These are phyloP conservation scores for Drosophila saltans DNA, from an alignment of 1,140 invertebrate genomes.

Conservation along the genomic window DNA sequence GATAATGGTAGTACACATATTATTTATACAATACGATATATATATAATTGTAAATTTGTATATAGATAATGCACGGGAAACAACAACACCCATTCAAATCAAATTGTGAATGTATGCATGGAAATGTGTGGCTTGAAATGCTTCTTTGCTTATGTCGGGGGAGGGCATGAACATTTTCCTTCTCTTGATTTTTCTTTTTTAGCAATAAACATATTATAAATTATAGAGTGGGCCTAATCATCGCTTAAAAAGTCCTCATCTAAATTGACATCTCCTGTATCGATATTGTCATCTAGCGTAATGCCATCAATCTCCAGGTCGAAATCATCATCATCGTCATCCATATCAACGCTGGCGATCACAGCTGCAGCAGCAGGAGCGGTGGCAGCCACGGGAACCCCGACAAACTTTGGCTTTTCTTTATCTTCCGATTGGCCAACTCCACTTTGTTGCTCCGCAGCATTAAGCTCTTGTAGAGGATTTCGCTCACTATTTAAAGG, in stretches of 20 bases:
- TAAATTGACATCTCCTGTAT: conserved; percentile 85
- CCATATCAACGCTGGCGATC: conserved; percentile 46
- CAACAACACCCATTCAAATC: conserved; percentile 69
- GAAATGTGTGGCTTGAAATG: conserved; percentile 68
- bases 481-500: conserved; percentile 89
- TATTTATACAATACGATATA: conserved; percentile 51
- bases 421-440: conserved; percentile 50
- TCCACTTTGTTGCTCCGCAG: conserved; percentile 54
- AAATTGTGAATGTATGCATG: conserved; percentile 66
- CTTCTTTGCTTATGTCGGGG: conserved; percentile 5
- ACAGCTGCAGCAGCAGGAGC: conserved; percentile 21
- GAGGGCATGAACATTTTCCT: conserved; percentile 2
- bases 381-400: conserved; percentile 22
- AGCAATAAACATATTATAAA: conserved; percentile 52
- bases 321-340: conserved; percentile 85
- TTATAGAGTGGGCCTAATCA: conserved; percentile 66
- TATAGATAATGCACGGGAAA: conserved; percentile 67
- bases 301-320: conserved; percentile 87
- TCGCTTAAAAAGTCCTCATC: conserved; percentile 80
- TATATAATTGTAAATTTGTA: conserved; percentile 59
- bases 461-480: conserved; percentile 88
- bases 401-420: conserved; percentile 62
- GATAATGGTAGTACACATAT: conserved; percentile 65
- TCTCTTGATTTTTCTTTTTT: conserved; percentile 23
- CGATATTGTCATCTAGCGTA: conserved; percentile 87